Evolutionary conservation across 2,888 invertebrate genomes (phyloP).

Genomic region (Troilus luridus): DNA sequence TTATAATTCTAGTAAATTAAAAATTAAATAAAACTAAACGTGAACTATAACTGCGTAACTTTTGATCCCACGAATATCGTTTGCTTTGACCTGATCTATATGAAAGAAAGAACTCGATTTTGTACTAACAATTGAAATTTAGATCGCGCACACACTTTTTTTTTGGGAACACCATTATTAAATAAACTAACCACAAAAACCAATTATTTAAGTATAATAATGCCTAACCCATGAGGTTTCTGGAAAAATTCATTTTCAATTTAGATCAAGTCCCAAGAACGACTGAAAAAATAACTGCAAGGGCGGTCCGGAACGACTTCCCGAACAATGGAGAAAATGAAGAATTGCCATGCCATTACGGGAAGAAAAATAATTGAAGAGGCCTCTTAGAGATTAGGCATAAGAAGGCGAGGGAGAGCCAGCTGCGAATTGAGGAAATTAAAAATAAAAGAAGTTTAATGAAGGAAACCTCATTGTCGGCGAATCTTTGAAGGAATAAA

Average conservation of each 20-base stretch:
- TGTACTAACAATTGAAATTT: neutral
- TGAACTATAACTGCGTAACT: no score
- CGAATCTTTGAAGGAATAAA: neutral
- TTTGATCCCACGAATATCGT: neutral
- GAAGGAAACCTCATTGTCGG: constrained; percentile 28
- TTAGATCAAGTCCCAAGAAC: neutral
- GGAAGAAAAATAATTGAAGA: constrained; percentile 11
- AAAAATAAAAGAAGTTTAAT: constrained; percentile 35
- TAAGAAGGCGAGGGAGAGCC: neutral
- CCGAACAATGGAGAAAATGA: neutral
- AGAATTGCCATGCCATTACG: neutral
- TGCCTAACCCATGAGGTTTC: no score
- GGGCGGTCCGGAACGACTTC: neutral
- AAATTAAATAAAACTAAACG: no score
- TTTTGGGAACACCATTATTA: no score
- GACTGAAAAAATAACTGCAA: neutral
- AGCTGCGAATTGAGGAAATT: constrained; percentile 16
- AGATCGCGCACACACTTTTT: neutral
- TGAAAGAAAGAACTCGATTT: neutral
- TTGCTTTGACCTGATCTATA: neutral
- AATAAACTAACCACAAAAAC: no score
- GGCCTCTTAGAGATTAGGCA: neutral
- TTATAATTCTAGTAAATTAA: no score
- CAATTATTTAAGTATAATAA: no score
- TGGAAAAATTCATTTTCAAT: neutral